Evolutionary conservation across 1,140 invertebrate species (phyloP), one percentile per base, ranked within the genome.

Genomic region (Triops longicaudatus): DNA sequence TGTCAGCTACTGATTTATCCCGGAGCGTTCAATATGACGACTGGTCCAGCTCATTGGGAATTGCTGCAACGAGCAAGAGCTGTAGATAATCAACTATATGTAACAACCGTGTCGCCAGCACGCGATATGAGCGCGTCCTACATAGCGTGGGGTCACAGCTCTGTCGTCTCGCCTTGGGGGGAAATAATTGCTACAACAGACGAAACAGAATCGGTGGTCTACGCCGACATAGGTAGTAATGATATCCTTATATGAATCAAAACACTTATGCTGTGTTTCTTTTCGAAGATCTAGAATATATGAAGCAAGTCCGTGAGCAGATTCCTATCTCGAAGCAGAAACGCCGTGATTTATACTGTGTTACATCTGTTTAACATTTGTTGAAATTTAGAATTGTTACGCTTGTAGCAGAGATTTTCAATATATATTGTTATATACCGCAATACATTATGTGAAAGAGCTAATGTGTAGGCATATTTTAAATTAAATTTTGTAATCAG

Each of bases 21-120:
- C n/a, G 94, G 91, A 72, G 95, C 95, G 14, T 98, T 98, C 83
- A 98, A 97, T 84, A 93, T 96, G 91, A 97, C 93, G 12, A 98
- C 96, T 0, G 96, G 96, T 0, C 95, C 95, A 0, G 84, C 92
- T 12, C 96, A 98, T 83, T 98, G 95, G 95, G 92, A 96, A 81
- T 84, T 97, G 1, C 84, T 98, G 4, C 88, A 90, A 78, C 87
- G 92, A 72, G 87, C 89, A 0, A 86, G 96, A 74, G 95, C 97
- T 27, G 87, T 92, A 50, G 96, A 98, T 84, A 94, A 96, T 84
- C 95, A 96, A 84, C 84, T 93, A 27, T 88, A 84, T 82, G 85
- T 88, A 5, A 87, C 87, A 9, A 82, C 83, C 26, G 83, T 86
- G 73, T 86, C 86, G 17, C 94, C 94, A 4, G 94, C 96, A 0